Evolutionary conservation across 2,113 vertebrate genomes (phyloP).

Genomic region (Macrotus californicus): DNA sequence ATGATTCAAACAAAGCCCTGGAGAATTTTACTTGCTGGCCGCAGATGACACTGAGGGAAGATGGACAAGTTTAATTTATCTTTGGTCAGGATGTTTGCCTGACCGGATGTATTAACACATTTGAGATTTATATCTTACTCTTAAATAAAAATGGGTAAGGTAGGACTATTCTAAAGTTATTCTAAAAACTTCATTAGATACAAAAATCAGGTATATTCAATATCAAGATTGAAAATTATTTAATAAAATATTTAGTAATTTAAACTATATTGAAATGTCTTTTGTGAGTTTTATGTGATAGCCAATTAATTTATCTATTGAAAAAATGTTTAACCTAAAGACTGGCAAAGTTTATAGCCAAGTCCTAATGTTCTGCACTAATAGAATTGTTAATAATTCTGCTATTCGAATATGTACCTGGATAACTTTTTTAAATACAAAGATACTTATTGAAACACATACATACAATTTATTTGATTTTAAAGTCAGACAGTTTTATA

Average conservation of each 20-base stretch:
- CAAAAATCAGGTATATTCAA: background rate
- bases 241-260: background rate
- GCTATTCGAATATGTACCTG: background rate
- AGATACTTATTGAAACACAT: background rate
- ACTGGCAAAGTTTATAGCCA: background rate
- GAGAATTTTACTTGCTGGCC: slow-evolving; percentile 68
- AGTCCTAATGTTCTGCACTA: background rate
- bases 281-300: background rate
- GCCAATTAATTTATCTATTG: background rate
- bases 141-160: slow-evolving; percentile 13
- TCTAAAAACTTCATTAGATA: slow-evolving; percentile 66
- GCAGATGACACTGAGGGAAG: slow-evolving; percentile 67
- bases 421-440: background rate
- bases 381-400: background rate
- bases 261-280: background rate
- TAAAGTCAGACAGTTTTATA: background rate
- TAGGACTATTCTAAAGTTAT: slow-evolving; percentile 50
- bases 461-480: background rate
- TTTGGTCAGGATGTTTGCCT: slow-evolving; percentile 61
- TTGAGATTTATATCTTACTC: slow-evolving; percentile 55
- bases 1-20: slow-evolving; percentile 51
- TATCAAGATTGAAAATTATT: slow-evolving; percentile 50
- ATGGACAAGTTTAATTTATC: slow-evolving; percentile 54
- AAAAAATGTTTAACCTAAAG: background rate
- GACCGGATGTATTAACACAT: slow-evolving; percentile 58